Evolutionary conservation across 1,140 invertebrate species (phyloP), one percentile per base, ranked within the genome.

Genomic region (Brachionus calyciflorus): DNA sequence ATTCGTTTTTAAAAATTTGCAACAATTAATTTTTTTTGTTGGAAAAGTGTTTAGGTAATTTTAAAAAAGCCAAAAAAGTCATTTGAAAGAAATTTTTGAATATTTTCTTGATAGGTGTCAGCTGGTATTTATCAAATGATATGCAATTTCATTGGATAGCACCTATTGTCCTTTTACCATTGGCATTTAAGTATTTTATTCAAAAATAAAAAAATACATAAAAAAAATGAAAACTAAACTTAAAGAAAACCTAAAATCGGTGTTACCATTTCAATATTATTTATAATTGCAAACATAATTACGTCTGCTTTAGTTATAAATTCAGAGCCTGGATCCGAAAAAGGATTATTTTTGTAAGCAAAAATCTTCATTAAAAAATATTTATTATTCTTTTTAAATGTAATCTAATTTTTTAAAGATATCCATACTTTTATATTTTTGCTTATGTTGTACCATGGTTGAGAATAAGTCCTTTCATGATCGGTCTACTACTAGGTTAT

Each of bases 81-180:
- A n/a, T n/a, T 40, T 63, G 3, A 37, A 63, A 37, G 4, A 37
- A 3, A 5, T 37, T 37, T 37, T 37, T 37, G 33, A 37, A 37
- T 5, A 37, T 37, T 37, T 37, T 7, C 17, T 26, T 14, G 28
- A 21, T 91, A 85, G 85, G 88, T 0, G 87, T 89, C 79, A 87
- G 89, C 0, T 92, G 90, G 91, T 92, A 91, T 82, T 85, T 92
- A 69, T 91, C 91, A 4, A 91, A 92, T 80, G 91, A 92, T 80
- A 91, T 91, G 84, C 91, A 92, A 82, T 85, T 92, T 40, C 92
- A 91, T 81, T 83, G 90, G 3, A 81, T 89, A 0, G 89, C 90
- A 0, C 87, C 91, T 3, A 83, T 92, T 0, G 83, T 92, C 41
- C 63, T 85, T 3, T 68, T 80, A 21, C 78, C 80, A 3, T 63